Evolutionary conservation across 2,797 vertebrate genomes (phyloP).

Genomic region (Acestrorhynchus altus): DNA sequence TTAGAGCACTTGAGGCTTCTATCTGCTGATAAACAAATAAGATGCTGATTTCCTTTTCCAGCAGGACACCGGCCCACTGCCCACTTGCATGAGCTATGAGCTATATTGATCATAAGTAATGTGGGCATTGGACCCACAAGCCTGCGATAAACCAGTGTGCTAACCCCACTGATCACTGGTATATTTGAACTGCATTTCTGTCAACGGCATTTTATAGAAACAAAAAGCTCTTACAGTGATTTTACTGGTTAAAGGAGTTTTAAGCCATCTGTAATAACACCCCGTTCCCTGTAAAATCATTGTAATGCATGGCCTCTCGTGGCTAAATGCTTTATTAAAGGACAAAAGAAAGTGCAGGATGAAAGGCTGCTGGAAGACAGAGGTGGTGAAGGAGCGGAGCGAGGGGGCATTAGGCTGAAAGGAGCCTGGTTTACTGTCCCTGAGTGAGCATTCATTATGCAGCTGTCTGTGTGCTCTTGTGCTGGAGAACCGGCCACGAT

Average conservation of each 20-base stretch:
- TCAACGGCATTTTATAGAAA: too few species aligned
- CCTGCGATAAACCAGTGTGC: too few species aligned
- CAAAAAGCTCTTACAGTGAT: neutral
- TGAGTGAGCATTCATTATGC: conserved; percentile 53
- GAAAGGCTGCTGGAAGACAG: conserved; percentile 30
- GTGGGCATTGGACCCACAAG: too few species aligned
- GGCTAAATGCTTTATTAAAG: conserved; percentile 13
- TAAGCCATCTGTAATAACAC: neutral
- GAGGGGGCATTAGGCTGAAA: conserved; percentile 2
- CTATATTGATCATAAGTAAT: too few species aligned
- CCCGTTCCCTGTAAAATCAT: neutral
- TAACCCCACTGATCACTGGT: too few species aligned
- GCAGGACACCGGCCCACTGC: too few species aligned
- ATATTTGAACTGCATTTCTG: too few species aligned
- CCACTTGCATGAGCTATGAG: too few species aligned
- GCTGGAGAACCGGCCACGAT: conserved; percentile 49
- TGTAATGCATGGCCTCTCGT: neutral
- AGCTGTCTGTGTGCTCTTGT: conserved; percentile 33
- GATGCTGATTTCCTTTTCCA: too few species aligned
- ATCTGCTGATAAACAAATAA: too few species aligned
- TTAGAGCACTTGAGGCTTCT: too few species aligned
- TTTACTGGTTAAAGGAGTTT: neutral
- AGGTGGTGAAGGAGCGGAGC: conserved; percentile 1
- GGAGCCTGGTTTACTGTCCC: conserved; percentile 29
- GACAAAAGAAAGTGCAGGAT: conserved; percentile 12